A percentile compares a stretch with the other conserved stretches of the same genome.
These are phyloP conservation scores for Ascidia mentula DNA, from an alignment of 23 tunicate species.

Conservation along the genomic window DNA sequence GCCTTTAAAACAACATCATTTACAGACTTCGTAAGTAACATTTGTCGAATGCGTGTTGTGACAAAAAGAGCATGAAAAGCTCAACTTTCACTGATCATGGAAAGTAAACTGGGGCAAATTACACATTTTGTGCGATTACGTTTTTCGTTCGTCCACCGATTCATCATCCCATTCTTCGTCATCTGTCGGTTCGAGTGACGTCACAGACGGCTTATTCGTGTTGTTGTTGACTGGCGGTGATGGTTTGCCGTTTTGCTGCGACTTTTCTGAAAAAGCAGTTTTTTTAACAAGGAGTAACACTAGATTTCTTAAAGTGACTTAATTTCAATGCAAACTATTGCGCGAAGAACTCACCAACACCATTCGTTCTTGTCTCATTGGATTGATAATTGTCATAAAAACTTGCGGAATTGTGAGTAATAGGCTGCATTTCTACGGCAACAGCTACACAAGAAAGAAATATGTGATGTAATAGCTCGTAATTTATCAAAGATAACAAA, in stretches of 20 bases:
- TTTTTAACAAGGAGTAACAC: no score
- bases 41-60: not conserved
- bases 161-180: slow-evolving; percentile 1
- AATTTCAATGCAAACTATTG: no score
- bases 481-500: no score
- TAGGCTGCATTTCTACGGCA: not conserved
- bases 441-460: no score
- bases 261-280: not conserved
- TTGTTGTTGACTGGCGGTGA: not conserved
- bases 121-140: no score
- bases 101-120: not conserved
- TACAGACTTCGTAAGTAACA: no score
- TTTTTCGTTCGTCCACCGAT: not conserved
- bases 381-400: not conserved
- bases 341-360: not conserved
- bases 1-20: not conserved
- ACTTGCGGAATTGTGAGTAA: not conserved
- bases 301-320: no score
- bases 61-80: not conserved
- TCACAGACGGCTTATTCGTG: not conserved
- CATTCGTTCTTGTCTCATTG: not conserved
- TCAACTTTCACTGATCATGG: not conserved
- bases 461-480: no score
- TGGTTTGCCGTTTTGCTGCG: not conserved
- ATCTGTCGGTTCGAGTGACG: not conserved